Base-by-base conservation (phyloP, 2,113 vertebrate species). In the Raja brachyura region DNA sequence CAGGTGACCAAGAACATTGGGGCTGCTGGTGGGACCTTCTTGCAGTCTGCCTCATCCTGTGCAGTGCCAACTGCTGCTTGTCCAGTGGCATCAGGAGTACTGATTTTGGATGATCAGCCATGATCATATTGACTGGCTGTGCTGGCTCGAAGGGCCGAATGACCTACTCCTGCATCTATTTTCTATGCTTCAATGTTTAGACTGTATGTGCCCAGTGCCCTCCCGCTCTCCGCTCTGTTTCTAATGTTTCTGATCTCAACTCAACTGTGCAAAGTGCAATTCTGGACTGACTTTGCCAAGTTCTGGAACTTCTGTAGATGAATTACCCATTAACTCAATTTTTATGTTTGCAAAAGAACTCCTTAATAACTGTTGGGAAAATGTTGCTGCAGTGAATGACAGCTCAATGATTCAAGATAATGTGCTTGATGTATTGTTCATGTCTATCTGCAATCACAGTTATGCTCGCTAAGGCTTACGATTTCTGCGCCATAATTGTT, bases 321-420 rank as follows among this genome's bases (percentile, higher is more conserved):
- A 90, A 70, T 66, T 70, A 31, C n/a, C 39, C 63, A 63, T 90
- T 90, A 70, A 39, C 66, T 90, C 18, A 66, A 90, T 70, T 70
- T 39, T 31, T 18, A 10, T 70, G 63, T 90, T 90, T 70, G 16
- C 88, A 68, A 66, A 39, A 85, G 18, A 22, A 90, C 13, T 31
- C n/a, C 33, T 90, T 39, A 90, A 48, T 90, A 90, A 90, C 59
- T 39, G 86, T 33, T 8, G 18, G 59, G 11, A 16, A 90, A 70
- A 48, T 70, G 66, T 14, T 70, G 66, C 14, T 48, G n/a, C 18
- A 70, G 48, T 90, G 61, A 90, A 31, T 31, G 88, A 90, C 88
- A 90, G 63, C 39, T 68, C 88, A 90, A 70, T 90, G 88, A 63
- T 39, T 31, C 31, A 14, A 70, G 63, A 70, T 90, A 66, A 90